These are phyloP conservation scores for Habrosyne pyritoides DNA, from an alignment of 2,888 invertebrate genomes.

Conservation along the genomic window DNA sequence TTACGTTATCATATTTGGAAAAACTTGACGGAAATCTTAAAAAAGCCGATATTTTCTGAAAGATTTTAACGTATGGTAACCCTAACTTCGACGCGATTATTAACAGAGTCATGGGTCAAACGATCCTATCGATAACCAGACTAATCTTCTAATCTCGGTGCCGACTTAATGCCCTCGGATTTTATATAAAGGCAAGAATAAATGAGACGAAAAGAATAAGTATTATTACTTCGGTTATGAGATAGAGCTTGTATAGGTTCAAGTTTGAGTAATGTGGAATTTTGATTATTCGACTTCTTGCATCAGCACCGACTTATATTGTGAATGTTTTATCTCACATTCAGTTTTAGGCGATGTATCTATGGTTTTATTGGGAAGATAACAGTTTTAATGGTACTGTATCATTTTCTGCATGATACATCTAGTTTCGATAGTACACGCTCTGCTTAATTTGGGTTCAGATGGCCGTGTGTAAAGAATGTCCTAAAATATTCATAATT, in stretches of 20 bases:
- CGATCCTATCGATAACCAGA: constrained; percentile 64
- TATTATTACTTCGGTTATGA: constrained; percentile 11
- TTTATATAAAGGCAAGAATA: constrained; percentile 35
- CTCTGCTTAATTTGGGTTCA: too few relatives aligned
- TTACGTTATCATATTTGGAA: too few relatives aligned
- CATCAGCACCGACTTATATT: not conserved
- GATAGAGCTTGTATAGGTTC: not conserved
- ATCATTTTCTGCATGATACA: too few relatives aligned
- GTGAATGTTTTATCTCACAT: not conserved
- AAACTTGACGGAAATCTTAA: too few relatives aligned
- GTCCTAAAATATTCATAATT: too few relatives aligned
- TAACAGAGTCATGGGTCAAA: constrained; percentile 72
- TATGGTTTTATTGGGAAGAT: too few relatives aligned
- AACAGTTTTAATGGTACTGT: too few relatives aligned
- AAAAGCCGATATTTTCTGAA: constrained; percentile 52
- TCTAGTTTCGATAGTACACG: too few relatives aligned
- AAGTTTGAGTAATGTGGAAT: not conserved
- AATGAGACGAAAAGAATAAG: constrained; percentile 31
- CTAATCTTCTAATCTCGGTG: constrained; percentile 52
- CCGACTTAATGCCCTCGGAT: constrained; percentile 34
- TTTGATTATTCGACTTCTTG: not conserved
- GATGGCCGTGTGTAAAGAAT: too few relatives aligned
- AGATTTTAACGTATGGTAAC: constrained; percentile 38
- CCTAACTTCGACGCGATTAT: constrained; percentile 61
- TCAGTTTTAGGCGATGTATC: too few relatives aligned